Base-by-base conservation (phyloP, 2,113 vertebrate genomes). In the Bos taurus region DNA sequence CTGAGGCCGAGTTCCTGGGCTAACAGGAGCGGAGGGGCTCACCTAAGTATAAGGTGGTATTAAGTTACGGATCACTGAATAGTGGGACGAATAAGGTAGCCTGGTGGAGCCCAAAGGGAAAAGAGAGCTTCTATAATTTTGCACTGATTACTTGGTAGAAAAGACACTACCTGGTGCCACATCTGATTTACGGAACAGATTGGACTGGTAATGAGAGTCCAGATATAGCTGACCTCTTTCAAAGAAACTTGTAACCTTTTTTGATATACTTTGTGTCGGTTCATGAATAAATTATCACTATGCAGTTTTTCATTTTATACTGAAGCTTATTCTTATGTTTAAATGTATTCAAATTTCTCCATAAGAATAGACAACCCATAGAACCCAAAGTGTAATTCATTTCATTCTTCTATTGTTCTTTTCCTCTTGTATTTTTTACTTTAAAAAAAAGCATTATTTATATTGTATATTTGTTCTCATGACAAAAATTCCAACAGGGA, bases 141-240 rank as follows among this genome's bases (percentile, higher is more conserved):
- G 40, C 59, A n/a, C 95, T 96, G 96, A 97, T 98, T 95, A 89
- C 94, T 88, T 91, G 92, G 78, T 95, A 67, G 86, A 64, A 83
- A 87, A 90, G 90, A 88, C 6, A 60, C 82, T 93, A 93, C 40
- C 91, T 88, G 57, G 85, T 97, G 97, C 86, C 98, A 97, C 96
- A 91, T 97, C 96, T 97, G 93, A 98, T 98, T 98, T 97, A 94
- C 80, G 86, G 94, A 90, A 97, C 77, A 97, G 92, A 97, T 93
- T 97, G 97, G 82, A 94, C 57, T 71, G 91, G 54, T 93, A 98
- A 97, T 97, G 94, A 97, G 78, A 96, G 86, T 97, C 88, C 60
- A 90, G 77, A 84, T 94, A 91, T 60, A 95, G 67, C 71, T 93
- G 95, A 97, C 97, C 95, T 97, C 91, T 94, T 94, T 74, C 77